phyloP scores from a whole-genome alignment of 2,797 vertebrate species.

The Clarias fuscus region DNA sequence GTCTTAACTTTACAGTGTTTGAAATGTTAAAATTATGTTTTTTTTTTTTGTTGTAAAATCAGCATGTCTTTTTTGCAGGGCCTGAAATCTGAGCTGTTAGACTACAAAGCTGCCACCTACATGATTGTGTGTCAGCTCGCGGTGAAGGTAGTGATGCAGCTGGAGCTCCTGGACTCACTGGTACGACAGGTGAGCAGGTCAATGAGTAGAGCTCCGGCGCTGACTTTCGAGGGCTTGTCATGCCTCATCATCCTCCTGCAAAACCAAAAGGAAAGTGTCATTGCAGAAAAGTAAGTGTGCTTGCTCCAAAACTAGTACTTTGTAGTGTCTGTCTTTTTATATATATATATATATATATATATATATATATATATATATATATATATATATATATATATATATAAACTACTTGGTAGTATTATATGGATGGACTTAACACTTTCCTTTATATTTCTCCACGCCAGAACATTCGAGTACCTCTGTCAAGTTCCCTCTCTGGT shows the following conservation, averaged over 20 bases:
- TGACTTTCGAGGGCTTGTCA: slow-evolving; percentile 82
- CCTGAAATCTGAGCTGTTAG: slow-evolving; percentile 82
- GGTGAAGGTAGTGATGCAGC: slow-evolving; percentile 86
- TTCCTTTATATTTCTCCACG: slow-evolving; percentile 4
- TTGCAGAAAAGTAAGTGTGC: slow-evolving; percentile 82
- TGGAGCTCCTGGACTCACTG: slow-evolving; percentile 78
- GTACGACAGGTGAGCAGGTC: slow-evolving; percentile 81
- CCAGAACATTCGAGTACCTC: slow-evolving; percentile 78
- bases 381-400: too few species aligned
- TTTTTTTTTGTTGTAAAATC: not conserved
- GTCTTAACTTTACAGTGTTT: not conserved
- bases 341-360: too few species aligned
- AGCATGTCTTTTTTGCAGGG: slow-evolving; percentile 72
- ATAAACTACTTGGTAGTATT: too few species aligned
- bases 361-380: too few species aligned
- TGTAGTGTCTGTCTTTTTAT: not conserved
- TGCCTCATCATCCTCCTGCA: slow-evolving; percentile 89
- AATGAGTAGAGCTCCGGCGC: slow-evolving; percentile 71
- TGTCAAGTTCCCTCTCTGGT: slow-evolving; percentile 74
- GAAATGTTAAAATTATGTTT: not conserved
- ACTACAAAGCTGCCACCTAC: slow-evolving; percentile 90
- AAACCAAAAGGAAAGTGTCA: slow-evolving; percentile 81
- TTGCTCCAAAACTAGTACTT: not conserved
- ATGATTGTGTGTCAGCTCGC: slow-evolving; percentile 92
- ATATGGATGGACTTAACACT: not conserved